These are phyloP conservation scores for Tolmerus cingulatus DNA, from an alignment of 2,888 invertebrate genomes.

Conservation along the genomic window DNA sequence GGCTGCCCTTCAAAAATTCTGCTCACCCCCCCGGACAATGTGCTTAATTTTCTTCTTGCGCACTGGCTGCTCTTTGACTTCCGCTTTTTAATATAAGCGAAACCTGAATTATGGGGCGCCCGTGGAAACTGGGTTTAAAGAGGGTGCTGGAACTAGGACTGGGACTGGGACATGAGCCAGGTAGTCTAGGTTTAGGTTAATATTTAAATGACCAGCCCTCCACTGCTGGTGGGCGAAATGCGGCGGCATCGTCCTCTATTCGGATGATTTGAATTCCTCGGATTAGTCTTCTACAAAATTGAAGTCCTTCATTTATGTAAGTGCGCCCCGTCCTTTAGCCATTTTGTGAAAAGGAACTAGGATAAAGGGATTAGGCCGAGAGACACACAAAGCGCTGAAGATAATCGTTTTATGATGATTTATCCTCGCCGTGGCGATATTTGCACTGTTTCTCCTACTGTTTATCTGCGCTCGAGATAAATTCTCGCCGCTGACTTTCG, in stretches of 20 bases:
- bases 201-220: constrained; percentile 1
- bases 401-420: constrained; percentile 46
- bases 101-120: background rate
- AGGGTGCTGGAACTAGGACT: background rate
- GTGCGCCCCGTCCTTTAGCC: background rate
- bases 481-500: constrained; percentile 29
- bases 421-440: constrained; percentile 38
- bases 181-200: constrained; percentile 16
- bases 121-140: background rate
- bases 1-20: background rate
- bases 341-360: constrained; percentile 1
- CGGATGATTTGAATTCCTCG: constrained; percentile 17
- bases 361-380: constrained; percentile 38
- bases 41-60: constrained; percentile 26
- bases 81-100: constrained; percentile 3
- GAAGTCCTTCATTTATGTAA: constrained; percentile 33
- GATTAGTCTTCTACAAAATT: constrained; percentile 29
- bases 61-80: background rate
- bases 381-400: constrained; percentile 31
- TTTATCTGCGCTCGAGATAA: constrained; percentile 34
- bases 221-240: background rate
- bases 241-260: background rate
- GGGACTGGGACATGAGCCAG: background rate
- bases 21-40: background rate
- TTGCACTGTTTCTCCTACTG: constrained; percentile 24